phyloP scores from a whole-genome alignment of 2,113 vertebrate species.

The Lasiurus borealis region DNA sequence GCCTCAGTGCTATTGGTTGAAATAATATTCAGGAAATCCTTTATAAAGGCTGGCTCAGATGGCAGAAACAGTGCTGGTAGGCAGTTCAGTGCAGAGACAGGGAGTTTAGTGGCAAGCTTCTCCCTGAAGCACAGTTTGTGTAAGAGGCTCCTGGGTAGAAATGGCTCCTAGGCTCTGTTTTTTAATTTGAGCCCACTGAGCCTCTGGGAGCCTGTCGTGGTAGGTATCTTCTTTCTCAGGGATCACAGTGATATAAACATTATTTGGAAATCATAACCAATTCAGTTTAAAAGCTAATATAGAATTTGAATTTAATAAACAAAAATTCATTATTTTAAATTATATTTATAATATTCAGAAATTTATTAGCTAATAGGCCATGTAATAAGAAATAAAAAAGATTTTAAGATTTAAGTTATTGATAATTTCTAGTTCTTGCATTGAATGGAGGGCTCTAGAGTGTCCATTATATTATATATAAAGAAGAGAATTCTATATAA shows the following conservation, averaged over 20 bases:
- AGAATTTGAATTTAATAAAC: not conserved
- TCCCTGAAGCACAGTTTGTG: not conserved
- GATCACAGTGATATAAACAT: not conserved
- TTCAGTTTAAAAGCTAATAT: not conserved
- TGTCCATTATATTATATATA: not conserved
- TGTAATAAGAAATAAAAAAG: not conserved
- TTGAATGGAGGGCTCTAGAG: not conserved
- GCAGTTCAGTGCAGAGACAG: not conserved
- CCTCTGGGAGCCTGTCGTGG: not conserved
- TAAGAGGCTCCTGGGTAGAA: not conserved
- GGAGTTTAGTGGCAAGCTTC: not conserved
- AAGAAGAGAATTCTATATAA: not conserved
- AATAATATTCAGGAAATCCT: not conserved
- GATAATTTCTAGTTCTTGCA: constrained; percentile 8
- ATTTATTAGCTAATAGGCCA: not conserved
- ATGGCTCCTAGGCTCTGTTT: not conserved
- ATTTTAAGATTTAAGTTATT: not conserved
- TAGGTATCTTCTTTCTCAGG: not conserved
- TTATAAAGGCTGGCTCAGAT: not conserved
- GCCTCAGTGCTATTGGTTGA: not conserved
- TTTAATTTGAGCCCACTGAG: not conserved
- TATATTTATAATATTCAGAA: not conserved
- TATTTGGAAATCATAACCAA: not conserved
- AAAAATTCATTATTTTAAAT: not conserved
- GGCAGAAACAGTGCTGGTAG: not conserved